Percentiles rank a stretch among this genome's conserved stretches.
Conservation (phyloP, 2,797 vertebrate genomes). For the Toxotes lorentzi region DNA sequence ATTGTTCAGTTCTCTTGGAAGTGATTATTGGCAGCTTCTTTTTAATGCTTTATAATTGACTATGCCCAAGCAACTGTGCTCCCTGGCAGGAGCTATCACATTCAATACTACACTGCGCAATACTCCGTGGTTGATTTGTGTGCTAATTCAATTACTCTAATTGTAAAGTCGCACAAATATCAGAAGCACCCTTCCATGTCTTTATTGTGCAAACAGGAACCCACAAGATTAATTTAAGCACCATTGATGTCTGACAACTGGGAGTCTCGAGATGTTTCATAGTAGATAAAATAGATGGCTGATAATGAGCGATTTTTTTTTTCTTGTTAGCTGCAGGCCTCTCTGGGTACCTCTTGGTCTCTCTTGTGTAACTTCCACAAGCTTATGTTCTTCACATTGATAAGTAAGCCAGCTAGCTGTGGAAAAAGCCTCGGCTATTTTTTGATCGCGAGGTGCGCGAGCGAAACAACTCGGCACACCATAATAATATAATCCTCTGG, state of each 20-base stretch:
- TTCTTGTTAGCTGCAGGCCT: constrained; percentile 68
- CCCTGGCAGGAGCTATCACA: constrained; percentile 67
- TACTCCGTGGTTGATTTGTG: constrained; percentile 69
- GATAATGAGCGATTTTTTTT: constrained; percentile 77
- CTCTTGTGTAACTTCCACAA: constrained; percentile 73
- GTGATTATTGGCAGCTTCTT: constrained; percentile 81
- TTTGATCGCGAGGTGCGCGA: constrained; percentile 42
- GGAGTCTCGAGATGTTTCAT: constrained; percentile 79
- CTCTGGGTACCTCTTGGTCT: constrained; percentile 65
- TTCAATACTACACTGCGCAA: constrained; percentile 51
- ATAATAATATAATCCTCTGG: constrained; percentile 73
- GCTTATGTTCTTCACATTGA: constrained; percentile 55
- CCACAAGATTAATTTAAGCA: constrained; percentile 82
- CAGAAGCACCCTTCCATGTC: constrained; percentile 79
- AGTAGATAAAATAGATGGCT: constrained; percentile 83
- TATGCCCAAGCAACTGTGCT: constrained; percentile 62
- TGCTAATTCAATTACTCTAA: constrained; percentile 80
- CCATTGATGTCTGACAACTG: constrained; percentile 83
- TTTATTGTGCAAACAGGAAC: constrained; percentile 81
- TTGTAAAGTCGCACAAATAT: constrained; percentile 80
- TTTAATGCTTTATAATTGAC: constrained; percentile 81
- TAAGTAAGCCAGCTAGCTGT: constrained; percentile 44
- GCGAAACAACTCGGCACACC: constrained; percentile 46
- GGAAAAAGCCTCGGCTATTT: constrained; percentile 24
- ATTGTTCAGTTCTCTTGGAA: constrained; percentile 76